Percentiles rank a stretch among this genome's conserved stretches.
phyloP scores from a whole-genome alignment of 2,113 vertebrate species.

The Xerus inauris region DNA sequence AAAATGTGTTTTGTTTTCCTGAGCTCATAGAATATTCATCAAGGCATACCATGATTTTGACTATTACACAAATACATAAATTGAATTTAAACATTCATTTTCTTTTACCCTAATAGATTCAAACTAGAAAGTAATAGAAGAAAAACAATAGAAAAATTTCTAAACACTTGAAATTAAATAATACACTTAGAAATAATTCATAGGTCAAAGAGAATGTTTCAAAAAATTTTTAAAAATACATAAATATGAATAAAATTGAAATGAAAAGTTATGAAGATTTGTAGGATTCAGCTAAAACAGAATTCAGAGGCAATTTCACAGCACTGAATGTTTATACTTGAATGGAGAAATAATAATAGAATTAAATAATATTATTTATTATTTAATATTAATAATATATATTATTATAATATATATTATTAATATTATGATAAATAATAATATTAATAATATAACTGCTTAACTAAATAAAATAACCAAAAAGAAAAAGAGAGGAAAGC shows the following conservation, averaged over 20 bases:
- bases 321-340: neutral
- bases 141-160: neutral
- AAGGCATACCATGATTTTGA: neutral
- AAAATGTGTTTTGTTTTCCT: neutral
- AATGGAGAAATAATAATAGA: neutral
- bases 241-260: neutral
- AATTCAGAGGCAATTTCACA: no score
- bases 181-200: neutral
- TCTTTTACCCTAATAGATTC: neutral
- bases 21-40: neutral
- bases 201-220: neutral
- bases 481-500: neutral
- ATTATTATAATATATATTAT: no score
- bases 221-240: neutral
- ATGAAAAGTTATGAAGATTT: neutral
- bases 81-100: neutral
- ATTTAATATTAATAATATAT: no score
- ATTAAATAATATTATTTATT: no score
- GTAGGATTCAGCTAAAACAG: neutral
- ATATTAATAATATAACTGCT: neutral
- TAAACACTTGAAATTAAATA: neutral
- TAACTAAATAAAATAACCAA: neutral
- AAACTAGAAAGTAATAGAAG: neutral
- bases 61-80: neutral
- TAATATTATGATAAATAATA: no score